Base-by-base conservation (phyloP, 1,140 invertebrate genomes). In the Notospermus geniculatus region DNA sequence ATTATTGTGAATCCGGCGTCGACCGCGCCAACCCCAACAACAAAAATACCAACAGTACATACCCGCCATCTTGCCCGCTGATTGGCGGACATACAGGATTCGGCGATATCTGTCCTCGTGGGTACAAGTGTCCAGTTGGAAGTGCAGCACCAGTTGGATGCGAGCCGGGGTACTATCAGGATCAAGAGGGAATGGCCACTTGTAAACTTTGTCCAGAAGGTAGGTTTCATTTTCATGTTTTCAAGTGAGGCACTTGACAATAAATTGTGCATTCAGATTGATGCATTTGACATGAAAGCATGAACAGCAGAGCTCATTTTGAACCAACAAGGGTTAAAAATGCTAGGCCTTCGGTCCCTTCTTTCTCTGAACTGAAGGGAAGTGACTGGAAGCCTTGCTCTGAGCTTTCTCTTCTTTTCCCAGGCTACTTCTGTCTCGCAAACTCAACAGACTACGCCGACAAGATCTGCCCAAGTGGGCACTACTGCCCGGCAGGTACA, bases 1-100 rank as follows among this genome's bases (percentile, higher is more conserved):
- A 76, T 59, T 77, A 76, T 65, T 77, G 75, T 61, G 68, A 74
- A 59, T 75, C 73, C 2, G 75, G 75, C 11, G 74, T 76, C 2
- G 75, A 77, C 57, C 55, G 70, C 52, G 63, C 75, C 32, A 73
- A 76, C 53, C 75, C 73, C 11, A 68, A 74, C 62, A 76, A 76
- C 59, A 64, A 61, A 39, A 70, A 69, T 2, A 62, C 65, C 17
- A 76, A 75, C 66, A 72, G 66, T 46, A 59, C 73, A 7, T 76
- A 75, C 53, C 65, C 72, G 11, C 50, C 71, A 13, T 62, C 63
- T 23, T 79, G 77, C 63, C 72, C 72, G n/a, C 68, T 77, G 2
- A 59, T 77, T 43, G 77, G 74, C 36, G 77, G 75, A 17, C 77
- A 79, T 61, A 79, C 77, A 71, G 77, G 76, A 27, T 71, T 67